Evolutionary conservation across 1,140 invertebrate genomes (phyloP).

Genomic region (Ylistrum balloti): DNA sequence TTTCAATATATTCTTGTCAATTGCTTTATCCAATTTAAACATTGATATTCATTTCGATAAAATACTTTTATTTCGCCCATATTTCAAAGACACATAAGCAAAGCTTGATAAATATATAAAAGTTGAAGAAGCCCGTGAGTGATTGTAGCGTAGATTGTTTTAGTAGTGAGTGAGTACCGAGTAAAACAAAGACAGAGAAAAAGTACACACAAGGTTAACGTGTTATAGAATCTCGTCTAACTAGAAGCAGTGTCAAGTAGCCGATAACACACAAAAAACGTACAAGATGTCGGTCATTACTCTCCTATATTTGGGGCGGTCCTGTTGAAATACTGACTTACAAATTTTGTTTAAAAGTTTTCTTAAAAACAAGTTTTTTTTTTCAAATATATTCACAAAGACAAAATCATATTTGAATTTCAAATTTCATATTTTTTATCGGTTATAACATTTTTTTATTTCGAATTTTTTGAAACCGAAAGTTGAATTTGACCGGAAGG

Average conservation of each 20-base stretch:
- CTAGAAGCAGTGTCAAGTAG: slow-evolving; percentile 32
- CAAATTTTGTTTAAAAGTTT: background rate
- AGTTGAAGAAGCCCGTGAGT: background rate
- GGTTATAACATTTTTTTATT: background rate
- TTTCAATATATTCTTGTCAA: too few relatives aligned
- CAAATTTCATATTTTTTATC: background rate
- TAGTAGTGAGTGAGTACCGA: slow-evolving; percentile 25
- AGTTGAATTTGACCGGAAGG: background rate
- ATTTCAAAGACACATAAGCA: slow-evolving; percentile 10
- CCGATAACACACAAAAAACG: background rate
- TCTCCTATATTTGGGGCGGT: background rate
- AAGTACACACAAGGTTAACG: background rate
- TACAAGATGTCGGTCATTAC: background rate
- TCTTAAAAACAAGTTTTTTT: background rate
- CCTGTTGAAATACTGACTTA: background rate
- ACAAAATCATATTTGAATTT: background rate
- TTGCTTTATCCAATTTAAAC: too few relatives aligned
- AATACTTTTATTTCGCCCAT: background rate
- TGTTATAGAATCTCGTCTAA: slow-evolving; percentile 14
- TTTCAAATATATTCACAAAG: too few relatives aligned
- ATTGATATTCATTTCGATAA: too few relatives aligned
- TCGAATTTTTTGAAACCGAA: background rate
- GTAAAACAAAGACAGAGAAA: background rate
- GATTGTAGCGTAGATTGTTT: background rate
- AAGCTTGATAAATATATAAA: background rate